Conservation (phyloP, 2,797 vertebrate species). For the Gymnodraco acuticeps region DNA sequence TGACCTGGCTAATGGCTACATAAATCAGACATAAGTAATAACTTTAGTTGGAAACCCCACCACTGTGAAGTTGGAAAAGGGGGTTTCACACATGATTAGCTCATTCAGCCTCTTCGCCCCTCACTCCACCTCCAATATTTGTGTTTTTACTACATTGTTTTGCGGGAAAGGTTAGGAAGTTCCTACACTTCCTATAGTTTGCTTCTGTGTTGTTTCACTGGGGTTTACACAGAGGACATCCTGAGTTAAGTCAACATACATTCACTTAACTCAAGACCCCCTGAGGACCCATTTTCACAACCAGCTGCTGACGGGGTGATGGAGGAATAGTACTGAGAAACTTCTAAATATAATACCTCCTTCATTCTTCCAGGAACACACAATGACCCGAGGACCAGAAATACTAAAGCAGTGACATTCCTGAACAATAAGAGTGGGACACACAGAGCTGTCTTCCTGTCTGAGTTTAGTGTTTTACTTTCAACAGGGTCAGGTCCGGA, state of each 20-base stretch:
- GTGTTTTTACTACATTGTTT: neutral
- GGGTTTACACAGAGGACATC: slow-evolving; percentile 33
- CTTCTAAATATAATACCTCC: slow-evolving; percentile 34
- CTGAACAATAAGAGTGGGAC: slow-evolving; percentile 14
- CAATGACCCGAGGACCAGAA: neutral
- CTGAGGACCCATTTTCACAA: neutral
- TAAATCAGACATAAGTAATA: neutral
- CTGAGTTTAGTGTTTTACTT: slow-evolving; percentile 1
- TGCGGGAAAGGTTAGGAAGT: neutral
- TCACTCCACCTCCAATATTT: neutral
- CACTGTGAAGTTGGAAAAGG: neutral
- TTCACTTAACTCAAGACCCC: slow-evolving; percentile 4
- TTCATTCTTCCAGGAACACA: slow-evolving; percentile 22
- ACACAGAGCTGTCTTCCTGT: slow-evolving; percentile 30
- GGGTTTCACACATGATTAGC: neutral
- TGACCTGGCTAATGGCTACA: neutral
- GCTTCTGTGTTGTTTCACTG: slow-evolving; percentile 4
- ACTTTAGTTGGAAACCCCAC: neutral
- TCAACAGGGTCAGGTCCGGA: neutral
- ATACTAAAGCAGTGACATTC: neutral
- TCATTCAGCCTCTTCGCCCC: neutral
- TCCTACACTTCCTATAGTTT: neutral
- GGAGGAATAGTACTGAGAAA: neutral
- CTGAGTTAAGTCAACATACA: slow-evolving; percentile 24
- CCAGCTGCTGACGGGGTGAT: slow-evolving; percentile 34